Evolutionary conservation across 2,888 invertebrate genomes (phyloP), one percentile per base, ranked within the genome.

Genomic region (Drosophila infuscata): DNA sequence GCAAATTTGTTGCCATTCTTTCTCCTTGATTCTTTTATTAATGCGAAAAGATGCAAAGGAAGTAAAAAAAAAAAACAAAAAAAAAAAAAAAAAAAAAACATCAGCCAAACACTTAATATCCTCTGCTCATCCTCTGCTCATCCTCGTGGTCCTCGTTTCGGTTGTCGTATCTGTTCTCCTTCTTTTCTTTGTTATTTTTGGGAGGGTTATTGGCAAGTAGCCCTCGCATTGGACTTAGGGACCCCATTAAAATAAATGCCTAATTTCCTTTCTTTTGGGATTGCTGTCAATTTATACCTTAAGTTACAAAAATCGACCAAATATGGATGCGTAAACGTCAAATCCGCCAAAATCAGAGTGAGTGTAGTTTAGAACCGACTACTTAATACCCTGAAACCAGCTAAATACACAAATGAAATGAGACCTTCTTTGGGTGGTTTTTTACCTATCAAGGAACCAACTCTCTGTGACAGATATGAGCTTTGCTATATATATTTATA

Each of bases 171-270:
- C 43, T 36, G 48, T 33, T 20, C 33, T 38, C 11, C 38, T 52
- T 25, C 33, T 38, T n/a, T 38, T 52, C 41, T 38, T 49, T 61
- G 58, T 59, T 46, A 58, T 64, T 38, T 51, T 56, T 53, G 43
- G 43, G 43, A 43, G 54, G 38, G 38, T 64, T 57, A 51, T 67
- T 63, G 64, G 62, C 49, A 61, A 49, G 58, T 46, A 53, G 66
- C 56, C 52, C 62, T 59, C 57, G 57, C 32, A 30, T 17, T 53
- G 57, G 70, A 67, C 73, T 88, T 80, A 74, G 81, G 88, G 72
- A 83, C 74, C 79, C 86, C 89, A 85, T 85, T 88, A 86, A 85
- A 88, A 88, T 81, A 81, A 85, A 83, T 88, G 89, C 83, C 81
- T 86, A 74, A 85, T 85, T 88, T 81, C 79, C 79, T 80, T 74